These are phyloP conservation scores for Pseudomyrmex cubaensis DNA, from an alignment of 1,140 invertebrate species.

Conservation along the genomic window DNA sequence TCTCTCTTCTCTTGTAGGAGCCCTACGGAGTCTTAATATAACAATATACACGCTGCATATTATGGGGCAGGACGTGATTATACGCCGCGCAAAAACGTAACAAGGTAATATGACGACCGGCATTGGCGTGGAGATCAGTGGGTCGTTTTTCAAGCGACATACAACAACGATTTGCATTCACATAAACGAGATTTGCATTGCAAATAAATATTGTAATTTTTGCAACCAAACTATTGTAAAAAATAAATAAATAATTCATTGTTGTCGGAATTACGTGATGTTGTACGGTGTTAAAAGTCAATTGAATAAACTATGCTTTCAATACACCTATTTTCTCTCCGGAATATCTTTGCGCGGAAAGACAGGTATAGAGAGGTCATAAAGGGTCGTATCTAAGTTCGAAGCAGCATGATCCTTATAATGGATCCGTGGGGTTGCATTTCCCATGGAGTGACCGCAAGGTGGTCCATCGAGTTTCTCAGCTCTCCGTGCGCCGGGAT, in stretches of 20 bases:
- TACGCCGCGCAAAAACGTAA: slow-evolving; percentile 79
- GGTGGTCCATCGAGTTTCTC: slow-evolving; percentile 75
- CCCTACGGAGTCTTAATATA: slow-evolving; percentile 71
- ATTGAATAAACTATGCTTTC: neutral
- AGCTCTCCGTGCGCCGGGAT: slow-evolving; percentile 68
- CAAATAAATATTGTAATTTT: neutral
- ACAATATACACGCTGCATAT: slow-evolving; percentile 76
- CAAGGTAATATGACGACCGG: slow-evolving; percentile 73
- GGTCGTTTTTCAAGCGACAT: neutral
- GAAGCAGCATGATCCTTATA: slow-evolving; percentile 58
- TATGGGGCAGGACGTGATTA: slow-evolving; percentile 77
- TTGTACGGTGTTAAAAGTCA: neutral
- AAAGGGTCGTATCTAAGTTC: slow-evolving; percentile 40
- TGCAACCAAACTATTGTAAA: neutral
- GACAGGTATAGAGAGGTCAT: slow-evolving; percentile 56
- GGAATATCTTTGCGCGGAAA: slow-evolving; percentile 11
- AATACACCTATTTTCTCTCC: neutral
- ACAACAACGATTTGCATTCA: neutral
- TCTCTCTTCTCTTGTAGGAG: slow-evolving; percentile 39
- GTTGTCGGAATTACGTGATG: neutral
- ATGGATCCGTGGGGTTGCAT: slow-evolving; percentile 73
- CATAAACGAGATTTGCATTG: too few species aligned
- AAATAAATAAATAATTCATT: neutral
- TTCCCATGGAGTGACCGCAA: slow-evolving; percentile 78
- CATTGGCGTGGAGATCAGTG: slow-evolving; percentile 63